Evolutionary conservation across 1,140 invertebrate species (phyloP), one percentile per base, ranked within the genome.

Genomic region (Apocrypta bakeri): DNA sequence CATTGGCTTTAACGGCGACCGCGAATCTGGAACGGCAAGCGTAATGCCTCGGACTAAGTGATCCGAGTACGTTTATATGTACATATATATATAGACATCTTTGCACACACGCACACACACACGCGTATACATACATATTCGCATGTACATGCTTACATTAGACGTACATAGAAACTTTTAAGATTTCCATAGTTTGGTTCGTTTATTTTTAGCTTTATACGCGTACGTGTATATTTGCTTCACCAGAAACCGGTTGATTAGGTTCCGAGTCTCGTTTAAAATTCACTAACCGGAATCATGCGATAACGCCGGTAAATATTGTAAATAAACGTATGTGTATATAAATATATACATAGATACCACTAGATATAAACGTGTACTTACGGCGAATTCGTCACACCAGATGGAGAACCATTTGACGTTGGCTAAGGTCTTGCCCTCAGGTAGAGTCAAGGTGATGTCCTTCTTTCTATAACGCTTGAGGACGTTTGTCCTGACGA

Each of bases 381-480:
- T 95, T 88, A 98, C 97, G 40, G 96, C 93, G 87, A 95, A 98
- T 88, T 97, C 96, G 87, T 98, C 95, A 89, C 97, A 98, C 96
- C 96, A 98, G 1, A 98, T 94, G 21, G 96, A 95, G 88, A 98
- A 96, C 96, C 97, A 98, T 85, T 95, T 95, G 86, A 98, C 94
- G 88, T 96, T 95, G 87, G 94, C 94, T 66, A 98, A 92, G 8
- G 95, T 97, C 89, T 96, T 96, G 27, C 96, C 96, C 83, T 97
- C 96, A 0, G 97, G 97, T 84, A 98, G 91, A 1, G 96, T 96
- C 25, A 98, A 90, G 2, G 97, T 97, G 80, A 98, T 93, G 84
- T 95, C 94, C 90, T 97, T 95, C 81, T 95, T 96, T 64, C 95
- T 93, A 91, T 98, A 98, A 79, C 93, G 93, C 78, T 94, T 94